phyloP scores from a whole-genome alignment of 2,113 vertebrate genomes.

The Herpetotheres cachinnans region DNA sequence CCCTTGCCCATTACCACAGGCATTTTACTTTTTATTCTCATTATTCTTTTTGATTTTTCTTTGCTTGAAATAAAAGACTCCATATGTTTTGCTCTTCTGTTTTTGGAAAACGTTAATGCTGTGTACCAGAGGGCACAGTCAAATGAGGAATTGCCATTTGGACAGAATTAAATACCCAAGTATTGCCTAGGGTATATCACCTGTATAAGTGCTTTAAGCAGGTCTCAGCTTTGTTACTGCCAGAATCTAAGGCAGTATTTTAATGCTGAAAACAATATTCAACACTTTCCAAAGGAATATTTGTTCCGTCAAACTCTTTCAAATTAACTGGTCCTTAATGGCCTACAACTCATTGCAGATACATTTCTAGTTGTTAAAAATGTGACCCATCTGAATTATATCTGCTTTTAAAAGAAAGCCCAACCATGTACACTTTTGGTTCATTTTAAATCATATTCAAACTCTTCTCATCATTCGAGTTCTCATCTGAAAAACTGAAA shows the following conservation, averaged over 20 bases:
- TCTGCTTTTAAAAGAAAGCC: background rate
- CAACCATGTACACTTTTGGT: background rate
- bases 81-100: slow-evolving; percentile 6
- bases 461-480: background rate
- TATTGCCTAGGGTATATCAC: slow-evolving; percentile 6
- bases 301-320: background rate
- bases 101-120: slow-evolving; percentile 10
- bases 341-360: background rate
- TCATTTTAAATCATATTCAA: background rate
- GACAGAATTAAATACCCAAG: background rate
- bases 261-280: slow-evolving; percentile 5
- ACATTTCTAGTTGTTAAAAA: background rate
- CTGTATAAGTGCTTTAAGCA: background rate
- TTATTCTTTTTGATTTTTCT: slow-evolving; percentile 1
- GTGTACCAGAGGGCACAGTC: slow-evolving; percentile 20
- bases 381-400: background rate
- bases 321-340: background rate
- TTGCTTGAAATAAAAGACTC: slow-evolving; percentile 20
- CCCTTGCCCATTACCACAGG: background rate
- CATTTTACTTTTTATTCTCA: slow-evolving; percentile 25
- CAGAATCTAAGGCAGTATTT: background rate
- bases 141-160: background rate
- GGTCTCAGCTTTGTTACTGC: background rate
- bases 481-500: background rate
- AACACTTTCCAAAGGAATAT: background rate